Base-by-base conservation (phyloP, 2,113 vertebrate genomes). In the Penelope pileata region DNA sequence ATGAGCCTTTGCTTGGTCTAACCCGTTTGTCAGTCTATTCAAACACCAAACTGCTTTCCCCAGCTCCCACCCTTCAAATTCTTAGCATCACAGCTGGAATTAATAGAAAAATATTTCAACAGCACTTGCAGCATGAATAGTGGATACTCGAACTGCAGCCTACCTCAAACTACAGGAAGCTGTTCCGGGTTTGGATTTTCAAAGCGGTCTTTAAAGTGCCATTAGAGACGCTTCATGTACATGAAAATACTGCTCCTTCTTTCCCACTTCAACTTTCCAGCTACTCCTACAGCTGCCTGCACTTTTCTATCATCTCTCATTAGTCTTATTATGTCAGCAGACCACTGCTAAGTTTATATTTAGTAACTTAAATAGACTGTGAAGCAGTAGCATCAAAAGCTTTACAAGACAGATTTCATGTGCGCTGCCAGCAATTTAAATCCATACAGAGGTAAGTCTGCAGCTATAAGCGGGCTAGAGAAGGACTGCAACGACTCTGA, bases 151-250 rank as follows among this genome's bases (percentile, higher is more conserved):
- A 93, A 75, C 83, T 29, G 63, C 75, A 80, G 93, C 75, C 82
- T 66, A 54, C 90, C 90, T 86, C 42, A 40, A 90, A 12, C 79
- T 58, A 68, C 88, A 93, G 92, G 79, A 59, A 91, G 83, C 85
- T 50, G 5, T 63, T 83, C 79, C 45, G 72, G 36, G 51, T 74
- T 29, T 36, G 80, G 51, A 6, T 78, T 84, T 83, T 10, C 88
- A 53, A 42, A 95, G 88, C 1, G 1, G 43, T 23, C 48, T 91
- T 86, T 75, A 75, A 86, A 92, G 74, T 12, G 77, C 51, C 48
- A 79, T 58, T 79, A 48, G 42, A 78, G 73, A 27, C 66, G 60
- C 88, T 94, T 68, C 29, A 75, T 12, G 19, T 5, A 22, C 47
- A 79, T 68, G 86, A 76, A 86, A 95, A 92, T 34, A 40, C 47